Base-by-base conservation (phyloP, 2,113 vertebrate genomes). In the Planiliza haematocheilus region DNA sequence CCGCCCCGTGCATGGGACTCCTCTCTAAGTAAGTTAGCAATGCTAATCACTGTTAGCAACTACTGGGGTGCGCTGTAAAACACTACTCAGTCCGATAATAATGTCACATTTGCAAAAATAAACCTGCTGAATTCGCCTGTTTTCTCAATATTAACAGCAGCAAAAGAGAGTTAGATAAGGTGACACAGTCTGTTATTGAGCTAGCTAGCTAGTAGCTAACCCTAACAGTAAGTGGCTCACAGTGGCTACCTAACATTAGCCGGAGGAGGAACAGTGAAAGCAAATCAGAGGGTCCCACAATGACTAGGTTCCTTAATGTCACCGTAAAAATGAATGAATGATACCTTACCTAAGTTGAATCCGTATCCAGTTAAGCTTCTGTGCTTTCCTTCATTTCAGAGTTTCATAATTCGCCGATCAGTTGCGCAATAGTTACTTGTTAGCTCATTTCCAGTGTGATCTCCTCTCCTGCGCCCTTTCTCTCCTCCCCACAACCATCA, bases 1-100 rank as follows among this genome's bases (percentile, higher is more conserved):
- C 7, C 7, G 60, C 52, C 37, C 30, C 10, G 37, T 51, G 14
- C 18, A n/a, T 10, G 17, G 6, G 11, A 36, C 20, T 60, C 21
- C 24, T 21, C 6, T 18, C 34, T 2, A 1, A 13, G 14, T n/a
- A 52, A 37, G 48, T 53, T 88, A 88, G 86, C 82, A 36, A 36
- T 56, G 83, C 79, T 84, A 81, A 81, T 20, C 1, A 13, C 7
- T 46, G 36, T 38, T 65, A 84, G 52, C 78, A 53, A 43, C 74
- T 45, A 30, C 59, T 67, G 30, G 12, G n/a, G 10, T 45, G 43
- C 14, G 42, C 38, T 51, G 14, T 46, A 11, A 30, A 7, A 24
- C 12, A 7, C n/a, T 0, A 24, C 9, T 34, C 3, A 50, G 7
- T 30, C 10, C 7, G 11, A 16, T 1, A 5, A 4, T 34, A n/a